Evolutionary conservation across 2,797 vertebrate genomes (phyloP), one percentile per base, ranked within the genome.

Genomic region (Gastrophryne carolinensis): DNA sequence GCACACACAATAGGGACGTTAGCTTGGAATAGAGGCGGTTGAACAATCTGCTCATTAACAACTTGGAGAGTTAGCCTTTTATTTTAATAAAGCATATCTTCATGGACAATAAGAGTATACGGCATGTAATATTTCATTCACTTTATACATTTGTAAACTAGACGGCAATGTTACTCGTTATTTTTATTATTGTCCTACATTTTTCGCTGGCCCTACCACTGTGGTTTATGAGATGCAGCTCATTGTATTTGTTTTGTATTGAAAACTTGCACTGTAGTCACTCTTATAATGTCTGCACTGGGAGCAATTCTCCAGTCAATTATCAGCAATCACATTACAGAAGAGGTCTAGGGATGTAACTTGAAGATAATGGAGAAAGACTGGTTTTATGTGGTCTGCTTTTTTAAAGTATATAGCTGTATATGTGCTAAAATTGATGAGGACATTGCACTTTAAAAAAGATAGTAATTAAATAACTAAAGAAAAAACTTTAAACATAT

Each of bases 21-120:
- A 56, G 52, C 37, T 50, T 27, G 65, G 52, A 66, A 78, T 78
- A 54, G 63, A 77, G 62, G 67, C 58, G 61, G 75, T 52, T 37
- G 62, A 52, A 41, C 19, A 17, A 21, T 15, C 63, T 78, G 60
- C 30, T 65, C 37, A 37, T 29, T 54, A 72, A 65, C 39, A 71
- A 78, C 35, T 63, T 44, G 9, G 53, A 77, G 74, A 53, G 74
- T 69, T 47, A 32, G 47, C 47, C 35, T 29, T 71, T 24, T 29
- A 29, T 50, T 39, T 24, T 27, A 9, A 15, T 41, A n/a, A n/a
- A n/a, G n/a, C n/a, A n/a, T n/a, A n/a, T n/a, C n/a, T n/a, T n/a
- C n/a, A n/a, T n/a, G n/a, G n/a, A n/a, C n/a, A n/a, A n/a, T n/a
- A n/a, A n/a, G n/a, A n/a, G n/a, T n/a, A n/a, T n/a, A n/a, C n/a